Evolutionary conservation across 1,140 invertebrate genomes (phyloP).

Genomic region (Panonychus citri): DNA sequence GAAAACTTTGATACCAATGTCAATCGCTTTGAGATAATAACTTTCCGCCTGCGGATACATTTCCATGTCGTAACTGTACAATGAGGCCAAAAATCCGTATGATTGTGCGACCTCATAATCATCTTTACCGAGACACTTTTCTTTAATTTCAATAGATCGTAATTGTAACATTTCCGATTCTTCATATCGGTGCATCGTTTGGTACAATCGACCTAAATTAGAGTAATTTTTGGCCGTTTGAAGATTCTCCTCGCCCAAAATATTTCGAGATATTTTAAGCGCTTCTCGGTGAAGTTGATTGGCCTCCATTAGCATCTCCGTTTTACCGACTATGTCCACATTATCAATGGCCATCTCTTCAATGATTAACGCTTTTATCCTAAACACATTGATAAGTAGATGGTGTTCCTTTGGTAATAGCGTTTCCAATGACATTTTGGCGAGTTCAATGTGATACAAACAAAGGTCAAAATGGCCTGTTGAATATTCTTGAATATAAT

Average conservation of each 20-base stretch:
- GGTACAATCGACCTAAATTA: conserved; percentile 67
- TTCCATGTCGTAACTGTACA: conserved; percentile 82
- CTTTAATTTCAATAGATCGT: conserved; percentile 70
- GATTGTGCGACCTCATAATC: conserved; percentile 80
- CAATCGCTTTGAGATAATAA: conserved; percentile 59
- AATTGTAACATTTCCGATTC: conserved; percentile 71
- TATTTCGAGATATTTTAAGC: conserved; percentile 42
- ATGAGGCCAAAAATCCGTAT: conserved; percentile 65
- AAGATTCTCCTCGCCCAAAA: conserved; percentile 72
- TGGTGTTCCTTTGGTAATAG: conserved; percentile 55
- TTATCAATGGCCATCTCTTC: conserved; percentile 77
- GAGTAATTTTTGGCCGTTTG: conserved; percentile 87
- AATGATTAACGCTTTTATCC: conserved; percentile 68
- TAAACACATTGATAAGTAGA: conserved; percentile 58
- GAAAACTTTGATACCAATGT: conserved; percentile 61
- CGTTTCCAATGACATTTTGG: conserved; percentile 52
- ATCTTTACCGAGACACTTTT: conserved; percentile 51
- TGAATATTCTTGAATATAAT: conserved; percentile 73
- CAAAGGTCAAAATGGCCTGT: conserved; percentile 57
- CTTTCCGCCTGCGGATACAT: conserved; percentile 57
- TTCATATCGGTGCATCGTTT: conserved; percentile 63
- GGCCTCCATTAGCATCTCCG: conserved; percentile 31
- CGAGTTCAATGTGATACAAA: conserved; percentile 48
- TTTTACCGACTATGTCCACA: conserved; percentile 21
- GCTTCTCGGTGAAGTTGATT: conserved; percentile 57